phyloP scores from a whole-genome alignment of 2,888 invertebrate species.

The Cyclophora albipunctata region DNA sequence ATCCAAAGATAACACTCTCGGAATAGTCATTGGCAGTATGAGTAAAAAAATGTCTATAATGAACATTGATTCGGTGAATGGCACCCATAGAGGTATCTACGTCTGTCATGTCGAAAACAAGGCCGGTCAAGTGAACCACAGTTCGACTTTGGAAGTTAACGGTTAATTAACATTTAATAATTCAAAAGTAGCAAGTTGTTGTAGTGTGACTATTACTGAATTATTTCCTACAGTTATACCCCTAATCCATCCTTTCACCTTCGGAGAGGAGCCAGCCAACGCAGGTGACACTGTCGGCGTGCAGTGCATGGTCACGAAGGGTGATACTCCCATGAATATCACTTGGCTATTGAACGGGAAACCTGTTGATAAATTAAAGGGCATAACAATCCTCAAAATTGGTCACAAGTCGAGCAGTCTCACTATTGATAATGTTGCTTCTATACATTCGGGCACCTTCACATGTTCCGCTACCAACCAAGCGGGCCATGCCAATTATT shows the following conservation, averaged over 20 bases:
- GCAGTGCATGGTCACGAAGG: conserved; percentile 84
- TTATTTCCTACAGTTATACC: conserved; percentile 76
- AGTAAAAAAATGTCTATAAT: conserved; percentile 79
- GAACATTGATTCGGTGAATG: conserved; percentile 81
- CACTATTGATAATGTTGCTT: conserved; percentile 83
- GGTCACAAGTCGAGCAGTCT: conserved; percentile 80
- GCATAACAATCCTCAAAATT: conserved; percentile 75
- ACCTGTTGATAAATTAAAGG: conserved; percentile 68
- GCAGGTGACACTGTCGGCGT: conserved; percentile 85
- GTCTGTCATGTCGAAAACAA: conserved; percentile 82
- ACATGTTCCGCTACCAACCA: conserved; percentile 82
- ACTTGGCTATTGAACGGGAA: conserved; percentile 84
- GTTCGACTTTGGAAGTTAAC: conserved; percentile 82
- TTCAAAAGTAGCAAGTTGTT: conserved; percentile 15
- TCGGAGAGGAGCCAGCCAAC: conserved; percentile 85
- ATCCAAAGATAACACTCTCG: conserved; percentile 68
- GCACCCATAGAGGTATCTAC: conserved; percentile 83
- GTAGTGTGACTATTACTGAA: conserved; percentile 5
- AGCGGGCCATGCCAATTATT: conserved; percentile 80
- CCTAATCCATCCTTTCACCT: conserved; percentile 85
- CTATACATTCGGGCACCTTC: conserved; percentile 83
- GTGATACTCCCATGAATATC: conserved; percentile 85
- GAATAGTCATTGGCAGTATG: conserved; percentile 78
- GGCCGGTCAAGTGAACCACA: conserved; percentile 80
- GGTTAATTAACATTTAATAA: conserved; percentile 59